These are phyloP conservation scores for Cyanoderma ruficeps DNA, from an alignment of 2,113 vertebrate genomes.

Conservation along the genomic window DNA sequence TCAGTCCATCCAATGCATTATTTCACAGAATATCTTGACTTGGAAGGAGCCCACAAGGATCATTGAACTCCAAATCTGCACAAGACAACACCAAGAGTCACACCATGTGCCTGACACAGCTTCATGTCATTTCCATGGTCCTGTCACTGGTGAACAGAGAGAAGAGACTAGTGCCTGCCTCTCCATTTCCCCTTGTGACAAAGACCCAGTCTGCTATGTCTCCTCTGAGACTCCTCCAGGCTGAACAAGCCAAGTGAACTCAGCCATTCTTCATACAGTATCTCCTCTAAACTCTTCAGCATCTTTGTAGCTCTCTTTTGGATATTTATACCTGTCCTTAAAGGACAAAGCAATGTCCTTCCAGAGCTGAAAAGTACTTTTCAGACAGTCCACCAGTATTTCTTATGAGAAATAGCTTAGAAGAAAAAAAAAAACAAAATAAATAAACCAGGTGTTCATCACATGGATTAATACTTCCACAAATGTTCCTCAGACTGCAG, in stretches of 20 bases:
- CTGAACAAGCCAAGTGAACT: background rate
- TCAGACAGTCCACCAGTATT: background rate
- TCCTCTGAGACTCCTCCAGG: background rate
- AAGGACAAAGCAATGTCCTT: background rate
- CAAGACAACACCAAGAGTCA: background rate
- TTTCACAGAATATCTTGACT: background rate
- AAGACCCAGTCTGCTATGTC: background rate
- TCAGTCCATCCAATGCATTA: background rate
- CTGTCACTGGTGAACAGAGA: background rate
- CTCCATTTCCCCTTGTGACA: background rate
- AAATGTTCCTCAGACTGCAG: background rate
- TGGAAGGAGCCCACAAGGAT: background rate
- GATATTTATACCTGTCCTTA: background rate
- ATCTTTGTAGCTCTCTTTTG: background rate
- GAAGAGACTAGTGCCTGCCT: background rate
- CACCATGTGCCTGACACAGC: background rate
- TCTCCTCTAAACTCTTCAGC: background rate
- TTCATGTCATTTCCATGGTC: background rate
- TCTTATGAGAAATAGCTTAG: background rate
- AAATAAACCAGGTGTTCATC: background rate
- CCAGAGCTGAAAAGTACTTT: background rate
- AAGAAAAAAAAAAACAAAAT: background rate
- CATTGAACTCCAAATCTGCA: background rate
- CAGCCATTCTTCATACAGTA: background rate
- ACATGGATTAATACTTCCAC: background rate